Conservation (phyloP, 2,888 invertebrate genomes). For the Noctua janthe region DNA sequence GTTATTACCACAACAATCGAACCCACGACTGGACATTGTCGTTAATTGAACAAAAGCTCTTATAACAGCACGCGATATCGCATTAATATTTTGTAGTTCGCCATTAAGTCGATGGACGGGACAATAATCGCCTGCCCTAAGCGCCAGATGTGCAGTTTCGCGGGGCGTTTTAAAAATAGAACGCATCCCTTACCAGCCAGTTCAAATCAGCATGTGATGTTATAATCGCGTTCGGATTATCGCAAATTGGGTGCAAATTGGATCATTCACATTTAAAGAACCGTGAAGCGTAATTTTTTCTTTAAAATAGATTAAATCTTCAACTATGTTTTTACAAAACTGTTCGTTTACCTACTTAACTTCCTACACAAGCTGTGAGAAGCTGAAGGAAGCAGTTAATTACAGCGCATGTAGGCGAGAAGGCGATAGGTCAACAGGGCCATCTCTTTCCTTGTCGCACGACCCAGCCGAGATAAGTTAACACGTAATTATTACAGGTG, state of each 20-base stretch:
- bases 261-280: constrained; percentile 4
- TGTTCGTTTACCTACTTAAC: constrained; percentile 8
- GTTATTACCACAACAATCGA: constrained; percentile 46
- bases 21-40: constrained; percentile 32
- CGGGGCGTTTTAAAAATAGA: constrained; percentile 60
- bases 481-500: constrained; percentile 51
- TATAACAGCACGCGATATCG: constrained; percentile 41
- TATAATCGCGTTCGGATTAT: constrained; percentile 45
- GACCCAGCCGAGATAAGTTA: constrained; percentile 16
- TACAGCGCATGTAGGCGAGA: constrained; percentile 38
- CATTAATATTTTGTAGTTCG: constrained; percentile 31
- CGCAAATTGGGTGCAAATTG: constrained; percentile 32
- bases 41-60: constrained; percentile 49
- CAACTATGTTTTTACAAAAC: constrained; percentile 5
- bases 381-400: constrained; percentile 54
- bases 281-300: not conserved
- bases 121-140: constrained; percentile 50
- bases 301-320: not conserved
- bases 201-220: constrained; percentile 29
- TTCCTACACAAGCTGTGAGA: constrained; percentile 38
- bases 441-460: constrained; percentile 40
- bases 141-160: constrained; percentile 57
- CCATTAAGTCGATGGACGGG: constrained; percentile 27
- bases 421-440: constrained; percentile 55
- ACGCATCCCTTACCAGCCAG: constrained; percentile 36